Conservation (phyloP, 30 jellyfish, hydroid and myxozoan genomes). For the Aurelia coerulea region DNA sequence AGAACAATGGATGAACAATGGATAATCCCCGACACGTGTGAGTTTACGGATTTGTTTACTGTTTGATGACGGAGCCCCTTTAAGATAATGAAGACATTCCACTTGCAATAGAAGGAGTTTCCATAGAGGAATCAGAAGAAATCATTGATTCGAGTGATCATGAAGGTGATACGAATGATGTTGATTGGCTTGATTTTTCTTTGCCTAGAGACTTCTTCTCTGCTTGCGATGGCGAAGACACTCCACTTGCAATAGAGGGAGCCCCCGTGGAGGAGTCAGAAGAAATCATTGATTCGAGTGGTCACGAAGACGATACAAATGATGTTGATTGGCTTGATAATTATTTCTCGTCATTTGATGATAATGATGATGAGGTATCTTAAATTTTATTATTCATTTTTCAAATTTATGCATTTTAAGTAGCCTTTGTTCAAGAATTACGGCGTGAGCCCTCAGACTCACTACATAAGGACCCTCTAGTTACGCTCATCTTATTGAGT, state of each 20-base stretch:
- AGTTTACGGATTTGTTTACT: too few relatives aligned
- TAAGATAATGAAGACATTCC: conserved; percentile 2
- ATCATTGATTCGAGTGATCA: conserved; percentile 6
- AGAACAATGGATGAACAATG: too few relatives aligned
- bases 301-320: conserved; percentile 27
- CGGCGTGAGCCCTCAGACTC: too few relatives aligned
- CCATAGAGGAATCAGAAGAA: background rate
- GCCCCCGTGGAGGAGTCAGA: background rate
- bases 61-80: too few relatives aligned
- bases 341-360: conserved; percentile 46
- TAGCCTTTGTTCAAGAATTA: too few relatives aligned
- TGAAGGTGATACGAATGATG: conserved; percentile 35
- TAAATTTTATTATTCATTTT: background rate
- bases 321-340: conserved; percentile 60
- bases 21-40: too few relatives aligned
- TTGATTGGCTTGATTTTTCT: conserved; percentile 42
- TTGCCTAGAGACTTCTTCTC: conserved; percentile 49
- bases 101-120: conserved; percentile 3
- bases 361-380: conserved; percentile 27
- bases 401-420: too few relatives aligned
- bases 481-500: too few relatives aligned
- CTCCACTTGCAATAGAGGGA: conserved; percentile 10
- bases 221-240: conserved; percentile 31
- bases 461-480: too few relatives aligned
- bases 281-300: conserved; percentile 14